Evolutionary conservation across 2,888 invertebrate species (phyloP), one percentile per base, ranked within the genome.

Genomic region (Drosophila pseudotakahashii): DNA sequence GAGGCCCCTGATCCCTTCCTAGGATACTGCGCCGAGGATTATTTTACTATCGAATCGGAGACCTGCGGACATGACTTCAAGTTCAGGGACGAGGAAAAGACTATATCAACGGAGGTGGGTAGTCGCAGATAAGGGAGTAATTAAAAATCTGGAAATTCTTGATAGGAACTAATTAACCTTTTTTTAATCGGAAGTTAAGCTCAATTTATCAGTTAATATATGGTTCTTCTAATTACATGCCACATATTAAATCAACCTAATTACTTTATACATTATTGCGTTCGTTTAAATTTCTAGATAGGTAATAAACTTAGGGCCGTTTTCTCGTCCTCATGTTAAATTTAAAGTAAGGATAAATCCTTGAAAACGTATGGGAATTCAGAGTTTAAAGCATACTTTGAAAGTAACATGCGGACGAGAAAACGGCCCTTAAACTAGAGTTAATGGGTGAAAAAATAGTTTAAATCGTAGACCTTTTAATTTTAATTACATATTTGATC

Each of bases 1-100:
- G 2, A 14, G 11, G 13, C 0, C 6, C 60, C 59, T 6, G 64
- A 69, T 11, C 75, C 78, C 0, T 78, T 81, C 0, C 76, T 75
- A 67, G 72, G 39, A 0, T 72, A 64, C 36, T 94, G 95, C 77
- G 79, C 88, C 0, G 80, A 90, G 0, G 89, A 91, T 1, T 82
- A 89, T 75, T 94, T 93, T 76, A 77, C 90, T 5, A 80, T 90
- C 44, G 69, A 42, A 0, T 66, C 70, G 7, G 88, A 90, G 57
- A 62, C 37, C 13, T 90, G 90, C 64, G 81, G 77, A 4, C 75
- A 62, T 2, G 90, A 89, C 68, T 88, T 89, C 1, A 91, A 89
- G 58, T 91, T 91, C 74, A 82, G 88, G 4, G 89, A 88, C 74
- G 26, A 75, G 11, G 91, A 91, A 52, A 75, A 78, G 44, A 91